Base-by-base conservation (phyloP, 1,140 invertebrate genomes). In the Drosophila melanogaster region DNA sequence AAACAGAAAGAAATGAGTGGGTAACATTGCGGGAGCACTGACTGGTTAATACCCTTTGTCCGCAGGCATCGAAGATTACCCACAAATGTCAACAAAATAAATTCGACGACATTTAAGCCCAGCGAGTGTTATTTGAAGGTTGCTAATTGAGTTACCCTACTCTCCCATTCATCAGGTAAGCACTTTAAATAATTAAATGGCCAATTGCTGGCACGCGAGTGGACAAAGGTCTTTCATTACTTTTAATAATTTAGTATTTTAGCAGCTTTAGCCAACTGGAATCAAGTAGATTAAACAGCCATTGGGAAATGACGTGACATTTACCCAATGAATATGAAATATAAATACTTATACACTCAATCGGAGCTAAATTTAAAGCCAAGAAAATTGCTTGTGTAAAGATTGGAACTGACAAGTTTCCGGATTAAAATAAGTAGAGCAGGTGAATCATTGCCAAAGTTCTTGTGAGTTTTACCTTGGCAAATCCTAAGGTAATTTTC, bases 1-100 rank as follows among this genome's bases (percentile, higher is more conserved):
- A 72, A 72, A 72, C 69, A 72, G 66, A 51, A 64, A 44, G 46
- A 54, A 47, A 8, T 17, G 41, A 47, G 53, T 38, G 43, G 46
- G 41, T 35, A 57, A 56, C 37, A 8, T 44, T 15, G 15, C 12
- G 46, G n/a, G 4, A 26, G 4, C 41, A 10, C 26, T 50, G 67
- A 70, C 64, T 54, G 19, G 35, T 19, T 70, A 47, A 70, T 70
- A 47, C 66, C n/a, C 66, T 70, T 17, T n/a, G 10, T 10, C 17
- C n/a, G 49, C 33, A 19, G 41, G 46, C 37, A 67, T 8, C 24
- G 1, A 17, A 55, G 40, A 55, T 67, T 40, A 47, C n/a, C 14
- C 7, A 14, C 7, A 47, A 1, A 5, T 35, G n/a, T 46, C 41
- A 58, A 15, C 6, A 0, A 10, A 30, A 30, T 30, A 30, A 30